These are phyloP conservation scores for Drosophila birchii DNA, from an alignment of 2,888 invertebrate genomes.

Conservation along the genomic window DNA sequence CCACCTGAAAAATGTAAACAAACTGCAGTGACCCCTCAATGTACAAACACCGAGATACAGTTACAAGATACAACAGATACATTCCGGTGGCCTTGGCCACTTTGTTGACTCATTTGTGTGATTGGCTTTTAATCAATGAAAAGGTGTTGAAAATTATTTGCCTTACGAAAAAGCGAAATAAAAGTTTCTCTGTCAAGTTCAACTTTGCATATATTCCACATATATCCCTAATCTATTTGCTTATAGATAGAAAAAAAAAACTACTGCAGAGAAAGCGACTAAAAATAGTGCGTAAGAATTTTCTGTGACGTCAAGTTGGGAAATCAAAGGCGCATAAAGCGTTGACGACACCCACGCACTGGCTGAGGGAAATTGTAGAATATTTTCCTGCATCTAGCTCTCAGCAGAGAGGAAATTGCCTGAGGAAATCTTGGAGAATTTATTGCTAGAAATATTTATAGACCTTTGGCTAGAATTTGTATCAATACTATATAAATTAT, in stretches of 20 bases:
- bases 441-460: slow-evolving; percentile 25
- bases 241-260: slow-evolving; percentile 2
- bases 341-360: slow-evolving; percentile 51
- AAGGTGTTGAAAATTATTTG: slow-evolving; percentile 26
- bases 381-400: slow-evolving; percentile 28
- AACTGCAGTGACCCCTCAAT: slow-evolving; percentile 32
- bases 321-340: slow-evolving; percentile 34
- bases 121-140: slow-evolving; percentile 49
- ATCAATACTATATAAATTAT: background rate
- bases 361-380: slow-evolving; percentile 14
- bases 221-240: slow-evolving; percentile 9
- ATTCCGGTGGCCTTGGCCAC: slow-evolving; percentile 37
- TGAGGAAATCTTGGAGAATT: slow-evolving; percentile 19
- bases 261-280: background rate
- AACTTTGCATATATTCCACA: slow-evolving; percentile 11
- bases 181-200: slow-evolving; percentile 53
- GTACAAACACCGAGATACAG: slow-evolving; percentile 28
- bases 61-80: slow-evolving; percentile 34
- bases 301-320: slow-evolving; percentile 51
- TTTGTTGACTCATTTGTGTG: slow-evolving; percentile 34
- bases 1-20: slow-evolving; percentile 55
- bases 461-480: slow-evolving; percentile 5
- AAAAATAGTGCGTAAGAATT: slow-evolving; percentile 31
- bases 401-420: slow-evolving; percentile 23
- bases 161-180: slow-evolving; percentile 18